Base-by-base conservation (phyloP, 2,113 vertebrate genomes). In the Andinoacara biseriatus region DNA sequence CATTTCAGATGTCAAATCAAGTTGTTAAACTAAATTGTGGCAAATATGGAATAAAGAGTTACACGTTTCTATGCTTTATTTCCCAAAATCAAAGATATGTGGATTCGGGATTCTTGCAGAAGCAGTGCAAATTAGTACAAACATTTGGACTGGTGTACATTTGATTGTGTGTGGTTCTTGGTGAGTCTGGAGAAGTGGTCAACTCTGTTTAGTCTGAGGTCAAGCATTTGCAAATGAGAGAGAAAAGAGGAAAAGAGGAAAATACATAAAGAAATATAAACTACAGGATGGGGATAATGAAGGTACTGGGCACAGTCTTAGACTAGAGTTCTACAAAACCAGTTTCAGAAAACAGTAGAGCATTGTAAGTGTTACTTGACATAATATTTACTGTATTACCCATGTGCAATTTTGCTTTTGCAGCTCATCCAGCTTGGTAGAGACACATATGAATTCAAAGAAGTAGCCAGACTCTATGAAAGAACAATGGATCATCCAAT, bases 371-470 rank as follows among this genome's bases (percentile, higher is more conserved):
- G 65, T 72, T 52, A 29, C 43, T 49, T 52, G 49, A 52, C 2
- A 52, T 4, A 7, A 52, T 18, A 20, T 56, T 33, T 18, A 35
- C 31, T 13, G 7, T 38, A 15, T 43, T 22, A 5, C 26, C 7
- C 22, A 13, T 24, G 10, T 5, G 5, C 9, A 65, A 17, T 40
- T 82, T 31, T 86, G 40, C 76, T 38, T 58, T 63, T 76, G 17
- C 87, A 95, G 95, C 92, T 95, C 65, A 91, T 97, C 91, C 95
- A 96, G 93, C 93, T 99, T 78, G 95, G 96, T 86, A 96, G 94
- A 95, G 96, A 97, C 92, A 98, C 97, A 3, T 97, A 98, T 26
- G 98, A 99, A 91, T 99, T 97, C 86, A 97, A 97, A 85, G 97
- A 98, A 94, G 98, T 99, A 33, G 96, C 96, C 87, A 94, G 95